Evolutionary conservation across 2,888 invertebrate genomes (phyloP).

Genomic region (Caenorhabditis sulstoni): DNA sequence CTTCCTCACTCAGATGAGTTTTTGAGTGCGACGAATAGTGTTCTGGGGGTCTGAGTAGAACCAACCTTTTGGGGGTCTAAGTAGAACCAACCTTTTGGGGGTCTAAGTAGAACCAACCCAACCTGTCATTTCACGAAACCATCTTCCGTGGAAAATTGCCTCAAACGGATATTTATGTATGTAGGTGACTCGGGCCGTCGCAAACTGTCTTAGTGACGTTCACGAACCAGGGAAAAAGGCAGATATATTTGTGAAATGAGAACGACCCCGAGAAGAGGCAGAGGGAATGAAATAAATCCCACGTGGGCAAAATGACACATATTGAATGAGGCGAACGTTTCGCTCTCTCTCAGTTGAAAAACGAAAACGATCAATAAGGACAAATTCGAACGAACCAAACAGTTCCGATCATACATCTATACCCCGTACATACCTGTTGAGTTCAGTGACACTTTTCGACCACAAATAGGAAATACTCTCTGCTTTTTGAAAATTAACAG

Average conservation of each 20-base stretch:
- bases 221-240: not conserved
- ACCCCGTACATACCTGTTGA: too few relatives aligned
- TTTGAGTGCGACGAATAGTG: not conserved
- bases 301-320: not conserved
- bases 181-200: conserved; percentile 6
- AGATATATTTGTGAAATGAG: not conserved
- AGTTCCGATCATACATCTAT: not conserved
- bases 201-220: conserved; percentile 15
- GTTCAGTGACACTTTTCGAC: too few relatives aligned
- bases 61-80: too few relatives aligned
- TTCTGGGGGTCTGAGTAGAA: too few relatives aligned
- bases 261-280: too few relatives aligned
- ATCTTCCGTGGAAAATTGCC: conserved; percentile 32
- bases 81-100: too few relatives aligned
- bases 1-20: not conserved
- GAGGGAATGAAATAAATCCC: too few relatives aligned
- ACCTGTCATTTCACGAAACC: conserved; percentile 19
- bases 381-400: not conserved
- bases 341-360: not conserved
- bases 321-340: not conserved
- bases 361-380: too few relatives aligned
- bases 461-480: too few relatives aligned
- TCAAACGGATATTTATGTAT: conserved; percentile 12
- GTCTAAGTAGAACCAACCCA: too few relatives aligned
- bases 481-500: too few relatives aligned